Percentiles rank a stretch among this genome's conserved stretches.
Conservation (phyloP, 2,797 vertebrate species). For the Mus spretus region DNA sequence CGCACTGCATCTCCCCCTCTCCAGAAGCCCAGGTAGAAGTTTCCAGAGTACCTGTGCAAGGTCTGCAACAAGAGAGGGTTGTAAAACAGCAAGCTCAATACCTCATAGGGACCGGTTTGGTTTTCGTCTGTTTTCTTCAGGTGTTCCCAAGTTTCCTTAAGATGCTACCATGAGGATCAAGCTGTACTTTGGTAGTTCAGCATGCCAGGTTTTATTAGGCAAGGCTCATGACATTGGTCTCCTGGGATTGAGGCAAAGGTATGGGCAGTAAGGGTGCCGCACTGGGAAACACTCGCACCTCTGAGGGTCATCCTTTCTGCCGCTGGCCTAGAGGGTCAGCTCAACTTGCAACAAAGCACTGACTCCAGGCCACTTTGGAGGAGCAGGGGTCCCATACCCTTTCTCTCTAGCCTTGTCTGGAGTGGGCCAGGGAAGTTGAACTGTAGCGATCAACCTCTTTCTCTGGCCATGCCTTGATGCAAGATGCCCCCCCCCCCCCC, state of each 20-base stretch:
- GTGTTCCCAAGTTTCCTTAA: background rate
- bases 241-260: background rate
- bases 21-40: background rate
- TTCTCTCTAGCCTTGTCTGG: background rate
- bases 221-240: background rate
- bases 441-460: background rate
- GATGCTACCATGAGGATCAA: background rate
- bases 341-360: background rate
- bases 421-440: background rate
- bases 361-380: background rate
- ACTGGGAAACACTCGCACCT: background rate
- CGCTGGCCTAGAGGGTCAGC: background rate
- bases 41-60: fast-evolving
- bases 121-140: background rate
- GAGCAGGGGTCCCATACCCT: fast-evolving
- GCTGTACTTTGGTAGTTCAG: background rate
- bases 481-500: background rate
- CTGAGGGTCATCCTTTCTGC: background rate
- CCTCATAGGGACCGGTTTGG: background rate
- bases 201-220: background rate
- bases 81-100: fast-evolving
- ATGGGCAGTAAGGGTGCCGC: background rate
- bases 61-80: background rate
- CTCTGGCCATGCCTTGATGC: background rate
- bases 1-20: background rate